These are phyloP conservation scores for Artemia sinica DNA, from an alignment of 2,888 invertebrate genomes.

Conservation along the genomic window DNA sequence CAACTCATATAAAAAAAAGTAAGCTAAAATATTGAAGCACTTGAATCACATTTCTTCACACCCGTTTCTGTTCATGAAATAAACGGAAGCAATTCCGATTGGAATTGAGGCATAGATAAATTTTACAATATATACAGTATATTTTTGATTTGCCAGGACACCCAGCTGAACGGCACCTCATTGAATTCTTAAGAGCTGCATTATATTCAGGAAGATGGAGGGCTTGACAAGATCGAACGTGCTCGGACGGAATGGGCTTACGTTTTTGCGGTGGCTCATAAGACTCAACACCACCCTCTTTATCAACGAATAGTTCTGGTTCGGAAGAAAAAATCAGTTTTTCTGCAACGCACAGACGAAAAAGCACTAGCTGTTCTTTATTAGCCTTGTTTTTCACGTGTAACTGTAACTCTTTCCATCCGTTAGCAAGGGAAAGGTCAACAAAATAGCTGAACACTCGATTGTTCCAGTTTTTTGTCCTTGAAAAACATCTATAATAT, in stretches of 20 bases:
- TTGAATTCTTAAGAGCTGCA: neutral
- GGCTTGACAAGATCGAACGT: neutral
- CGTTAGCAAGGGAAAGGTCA: neutral
- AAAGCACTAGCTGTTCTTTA: too few relatives aligned
- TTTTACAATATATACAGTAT: neutral
- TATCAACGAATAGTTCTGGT: too few relatives aligned
- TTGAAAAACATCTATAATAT: slow-evolving; percentile 27
- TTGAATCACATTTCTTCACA: too few relatives aligned
- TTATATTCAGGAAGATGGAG: neutral
- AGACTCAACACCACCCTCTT: neutral
- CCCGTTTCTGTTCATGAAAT: neutral
- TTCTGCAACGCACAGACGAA: too few relatives aligned
- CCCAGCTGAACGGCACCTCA: neutral
- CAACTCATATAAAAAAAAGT: too few relatives aligned
- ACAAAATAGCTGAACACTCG: neutral
- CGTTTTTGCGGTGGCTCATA: neutral
- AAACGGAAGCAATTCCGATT: neutral
- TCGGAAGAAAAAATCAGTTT: too few relatives aligned
- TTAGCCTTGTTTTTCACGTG: too few relatives aligned
- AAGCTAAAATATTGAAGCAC: too few relatives aligned
- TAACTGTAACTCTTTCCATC: neutral
- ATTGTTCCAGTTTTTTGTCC: slow-evolving; percentile 29
- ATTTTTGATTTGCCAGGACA: neutral
- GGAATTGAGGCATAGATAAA: neutral
- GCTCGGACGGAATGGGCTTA: neutral